Evolutionary conservation across 1,140 invertebrate species (phyloP), one percentile per base, ranked within the genome.

Genomic region (Dinothrombium tinctorium): DNA sequence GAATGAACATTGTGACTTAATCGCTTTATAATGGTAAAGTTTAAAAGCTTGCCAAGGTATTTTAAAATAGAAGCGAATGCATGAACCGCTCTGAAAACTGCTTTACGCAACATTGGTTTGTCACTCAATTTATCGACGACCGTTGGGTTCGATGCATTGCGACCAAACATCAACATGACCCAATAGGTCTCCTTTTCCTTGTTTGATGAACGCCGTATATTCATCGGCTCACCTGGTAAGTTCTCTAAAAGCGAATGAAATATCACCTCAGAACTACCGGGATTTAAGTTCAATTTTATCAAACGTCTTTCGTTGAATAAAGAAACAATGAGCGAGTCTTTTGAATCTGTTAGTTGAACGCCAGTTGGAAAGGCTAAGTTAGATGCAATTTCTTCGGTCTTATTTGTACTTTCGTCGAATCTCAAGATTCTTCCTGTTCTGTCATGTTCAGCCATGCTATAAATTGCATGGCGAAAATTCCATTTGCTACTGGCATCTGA

Each of bases 151-250:
- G 11, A 4, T 8, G 8, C 12, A 19, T 9, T 35, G 17, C 62
- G 55, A 7, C 58, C 54, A 0, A 51, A 25, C 9, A 72, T 57
- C 11, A 80, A 50, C 2, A 64, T 61, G 0, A 78, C 61, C 42
- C 76, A 64, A 49, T 77, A 69, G 7, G 73, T 74, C 22, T 70
- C 72, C 21, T 66, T 39, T 25, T 44, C 29, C 17, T 32, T 32
- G n/a, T 17, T 12, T 14, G 29, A 14, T 32, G 29, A 32, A 14
- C 29, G 4, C 29, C 73, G 65, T 23, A 83, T 55, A 55, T 82
- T 83, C 55, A 86, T 80, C n/a, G 76, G 75, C 6, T 65, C 40
- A 50, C 80, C 80, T 33, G 80, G 78, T 42, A 87, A 59, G 36
- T 72, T n/a, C n/a, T n/a, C n/a, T n/a, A n/a, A n/a, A n/a, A n/a